phyloP scores from a whole-genome alignment of 2,888 invertebrate species.

The Tenthredo distinguenda region DNA sequence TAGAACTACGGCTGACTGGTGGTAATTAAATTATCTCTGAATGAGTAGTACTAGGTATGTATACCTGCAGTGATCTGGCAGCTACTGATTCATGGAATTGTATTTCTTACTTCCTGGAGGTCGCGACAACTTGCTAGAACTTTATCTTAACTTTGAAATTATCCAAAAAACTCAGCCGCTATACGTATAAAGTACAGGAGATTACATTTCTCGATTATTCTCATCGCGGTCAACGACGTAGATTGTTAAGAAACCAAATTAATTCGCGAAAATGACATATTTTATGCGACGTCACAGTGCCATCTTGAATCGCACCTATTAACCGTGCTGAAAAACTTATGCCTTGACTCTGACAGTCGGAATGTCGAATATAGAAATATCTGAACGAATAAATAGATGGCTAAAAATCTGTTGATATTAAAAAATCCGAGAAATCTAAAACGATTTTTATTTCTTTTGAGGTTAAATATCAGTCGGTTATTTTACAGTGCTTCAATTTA shows the following conservation, averaged over 20 bases:
- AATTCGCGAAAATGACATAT: slow-evolving; percentile 54
- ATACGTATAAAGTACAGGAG: background rate
- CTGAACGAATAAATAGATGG: background rate
- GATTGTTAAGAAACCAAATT: slow-evolving; percentile 39
- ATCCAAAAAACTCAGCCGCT: background rate
- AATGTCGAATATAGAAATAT: background rate
- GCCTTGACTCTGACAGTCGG: background rate
- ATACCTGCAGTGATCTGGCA: slow-evolving; percentile 16
- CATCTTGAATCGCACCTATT: slow-evolving; percentile 48
- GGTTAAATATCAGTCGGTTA: background rate
- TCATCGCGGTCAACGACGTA: slow-evolving; percentile 35
- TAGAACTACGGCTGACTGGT: background rate
- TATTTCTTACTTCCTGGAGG: background rate
- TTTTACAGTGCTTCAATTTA: background rate
- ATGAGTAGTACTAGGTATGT: background rate
- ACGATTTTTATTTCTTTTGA: background rate
- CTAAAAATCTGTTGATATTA: background rate
- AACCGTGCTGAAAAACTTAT: background rate
- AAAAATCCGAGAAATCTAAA: background rate
- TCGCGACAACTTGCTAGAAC: background rate
- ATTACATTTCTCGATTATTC: slow-evolving; percentile 35
- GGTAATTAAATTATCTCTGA: background rate
- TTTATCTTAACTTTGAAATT: background rate
- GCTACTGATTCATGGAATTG: slow-evolving; percentile 8
- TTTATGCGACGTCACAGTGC: slow-evolving; percentile 54